A percentile compares a stretch with the other conserved stretches of the same genome.
phyloP scores from a whole-genome alignment of 2,797 vertebrate genomes.

The Rhincodon typus region DNA sequence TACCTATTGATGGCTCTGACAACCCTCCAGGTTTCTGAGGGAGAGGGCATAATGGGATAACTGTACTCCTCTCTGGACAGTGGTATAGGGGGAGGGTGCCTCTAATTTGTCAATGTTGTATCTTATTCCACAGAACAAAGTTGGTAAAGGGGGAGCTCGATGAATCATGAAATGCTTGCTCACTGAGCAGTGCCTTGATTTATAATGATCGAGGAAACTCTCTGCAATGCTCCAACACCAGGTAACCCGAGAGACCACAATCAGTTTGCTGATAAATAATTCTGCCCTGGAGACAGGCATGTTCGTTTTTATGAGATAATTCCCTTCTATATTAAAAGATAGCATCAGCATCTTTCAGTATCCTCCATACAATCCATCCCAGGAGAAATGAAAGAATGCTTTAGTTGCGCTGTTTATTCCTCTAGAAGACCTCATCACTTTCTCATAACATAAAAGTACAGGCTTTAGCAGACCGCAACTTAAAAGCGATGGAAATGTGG shows the following conservation, averaged over 20 bases:
- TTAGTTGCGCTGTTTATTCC: conserved; percentile 48
- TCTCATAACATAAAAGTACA: conserved; percentile 13
- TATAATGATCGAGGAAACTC: conserved; percentile 52
- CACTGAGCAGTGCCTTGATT: conserved; percentile 61
- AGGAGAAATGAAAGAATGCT: conserved; percentile 51
- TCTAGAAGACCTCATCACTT: conserved; percentile 37
- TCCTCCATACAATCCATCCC: conserved; percentile 45
- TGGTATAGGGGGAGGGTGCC: conserved; percentile 48
- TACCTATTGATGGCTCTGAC: conserved; percentile 54
- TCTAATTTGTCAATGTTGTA: conserved; percentile 79
- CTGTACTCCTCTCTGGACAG: conserved; percentile 55
- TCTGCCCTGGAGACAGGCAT: conserved; percentile 61
- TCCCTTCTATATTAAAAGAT: conserved; percentile 69
- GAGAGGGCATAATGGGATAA: conserved; percentile 60
- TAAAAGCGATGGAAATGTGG: neutral
- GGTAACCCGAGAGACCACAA: conserved; percentile 59
- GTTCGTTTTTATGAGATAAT: conserved; percentile 72
- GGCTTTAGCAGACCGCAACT: neutral
- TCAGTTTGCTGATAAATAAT: conserved; percentile 56
- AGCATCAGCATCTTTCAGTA: conserved; percentile 68
- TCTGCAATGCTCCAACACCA: conserved; percentile 56
- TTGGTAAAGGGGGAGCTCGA: conserved; percentile 65
- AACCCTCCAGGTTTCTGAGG: conserved; percentile 52
- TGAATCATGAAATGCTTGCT: conserved; percentile 65
- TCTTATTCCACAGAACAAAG: conserved; percentile 76